phyloP scores from a whole-genome alignment of 2,888 invertebrate genomes.

The Helleia helle region DNA sequence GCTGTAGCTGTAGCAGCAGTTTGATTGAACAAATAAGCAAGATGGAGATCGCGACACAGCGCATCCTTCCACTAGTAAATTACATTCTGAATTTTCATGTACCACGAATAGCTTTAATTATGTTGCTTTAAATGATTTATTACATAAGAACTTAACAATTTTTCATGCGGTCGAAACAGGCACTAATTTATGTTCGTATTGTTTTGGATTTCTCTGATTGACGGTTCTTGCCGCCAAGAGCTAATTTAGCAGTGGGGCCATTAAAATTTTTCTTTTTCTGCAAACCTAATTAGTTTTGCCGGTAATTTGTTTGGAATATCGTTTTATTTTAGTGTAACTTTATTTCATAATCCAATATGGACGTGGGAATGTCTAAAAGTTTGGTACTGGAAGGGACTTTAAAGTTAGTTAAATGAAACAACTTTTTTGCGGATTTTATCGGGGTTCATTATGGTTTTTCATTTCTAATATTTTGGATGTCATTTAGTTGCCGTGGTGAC shows the following conservation, averaged over 20 bases:
- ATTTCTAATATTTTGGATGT: too few relatives aligned
- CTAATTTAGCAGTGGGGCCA: background rate
- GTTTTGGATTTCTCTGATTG: slow-evolving; percentile 16
- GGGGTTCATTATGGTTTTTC: too few relatives aligned
- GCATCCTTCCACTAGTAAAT: too few relatives aligned
- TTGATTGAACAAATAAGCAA: too few relatives aligned
- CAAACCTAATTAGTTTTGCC: slow-evolving; percentile 7
- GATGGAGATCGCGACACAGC: too few relatives aligned
- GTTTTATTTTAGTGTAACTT: background rate
- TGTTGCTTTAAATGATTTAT: slow-evolving; percentile 50
- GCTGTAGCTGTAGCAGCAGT: too few relatives aligned
- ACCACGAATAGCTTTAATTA: slow-evolving; percentile 57
- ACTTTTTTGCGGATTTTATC: too few relatives aligned
- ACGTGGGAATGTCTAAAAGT: too few relatives aligned
- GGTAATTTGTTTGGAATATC: background rate
- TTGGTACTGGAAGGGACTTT: too few relatives aligned
- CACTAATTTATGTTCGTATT: slow-evolving; percentile 22
- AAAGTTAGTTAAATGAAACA: too few relatives aligned
- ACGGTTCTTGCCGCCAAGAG: slow-evolving; percentile 7
- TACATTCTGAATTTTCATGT: slow-evolving; percentile 23
- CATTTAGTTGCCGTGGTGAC: too few relatives aligned
- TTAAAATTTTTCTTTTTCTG: slow-evolving; percentile 5
- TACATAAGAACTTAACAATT: slow-evolving; percentile 20
- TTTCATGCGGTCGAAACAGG: slow-evolving; percentile 13
- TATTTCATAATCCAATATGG: too few relatives aligned